These are phyloP conservation scores for Atlantisia rogersi DNA, from an alignment of 2,113 vertebrate species.

Conservation along the genomic window DNA sequence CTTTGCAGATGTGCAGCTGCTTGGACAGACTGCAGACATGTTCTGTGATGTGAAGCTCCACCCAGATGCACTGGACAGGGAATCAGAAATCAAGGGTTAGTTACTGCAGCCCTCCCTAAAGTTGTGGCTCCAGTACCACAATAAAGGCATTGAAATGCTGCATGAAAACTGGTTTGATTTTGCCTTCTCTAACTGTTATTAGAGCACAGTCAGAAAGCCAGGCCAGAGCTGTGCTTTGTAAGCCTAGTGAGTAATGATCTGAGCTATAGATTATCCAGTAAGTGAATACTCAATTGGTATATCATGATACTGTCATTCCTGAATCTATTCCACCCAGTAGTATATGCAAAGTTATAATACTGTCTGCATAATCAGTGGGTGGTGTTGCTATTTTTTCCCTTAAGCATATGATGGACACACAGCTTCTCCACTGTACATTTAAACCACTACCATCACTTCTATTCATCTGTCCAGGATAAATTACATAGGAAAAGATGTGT, in stretches of 20 bases:
- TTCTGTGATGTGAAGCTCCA: not conserved
- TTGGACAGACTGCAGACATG: not conserved
- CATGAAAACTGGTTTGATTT: not conserved
- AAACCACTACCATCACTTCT: slow-evolving; percentile 1
- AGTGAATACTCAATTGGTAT: not conserved
- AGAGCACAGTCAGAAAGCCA: not conserved
- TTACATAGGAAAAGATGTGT: slow-evolving; percentile 37
- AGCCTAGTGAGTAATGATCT: not conserved
- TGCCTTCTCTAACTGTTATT: not conserved
- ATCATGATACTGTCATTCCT: not conserved
- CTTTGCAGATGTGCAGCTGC: not conserved
- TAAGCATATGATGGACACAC: slow-evolving; percentile 31
- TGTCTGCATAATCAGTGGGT: slow-evolving; percentile 31
- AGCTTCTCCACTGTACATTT: slow-evolving; percentile 29
- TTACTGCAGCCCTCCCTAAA: not conserved
- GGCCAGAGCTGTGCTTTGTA: slow-evolving; percentile 5
- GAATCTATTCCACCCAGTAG: not conserved
- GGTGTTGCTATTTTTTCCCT: slow-evolving; percentile 31
- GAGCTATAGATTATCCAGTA: slow-evolving; percentile 23
- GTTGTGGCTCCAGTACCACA: not conserved
- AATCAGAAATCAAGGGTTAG: not conserved
- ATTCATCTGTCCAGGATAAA: slow-evolving; percentile 16
- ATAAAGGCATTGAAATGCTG: not conserved
- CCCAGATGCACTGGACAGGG: not conserved
- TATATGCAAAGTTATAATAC: slow-evolving; percentile 10